These are phyloP conservation scores for Columba livia DNA, from an alignment of 2,113 vertebrate species.

Conservation along the genomic window DNA sequence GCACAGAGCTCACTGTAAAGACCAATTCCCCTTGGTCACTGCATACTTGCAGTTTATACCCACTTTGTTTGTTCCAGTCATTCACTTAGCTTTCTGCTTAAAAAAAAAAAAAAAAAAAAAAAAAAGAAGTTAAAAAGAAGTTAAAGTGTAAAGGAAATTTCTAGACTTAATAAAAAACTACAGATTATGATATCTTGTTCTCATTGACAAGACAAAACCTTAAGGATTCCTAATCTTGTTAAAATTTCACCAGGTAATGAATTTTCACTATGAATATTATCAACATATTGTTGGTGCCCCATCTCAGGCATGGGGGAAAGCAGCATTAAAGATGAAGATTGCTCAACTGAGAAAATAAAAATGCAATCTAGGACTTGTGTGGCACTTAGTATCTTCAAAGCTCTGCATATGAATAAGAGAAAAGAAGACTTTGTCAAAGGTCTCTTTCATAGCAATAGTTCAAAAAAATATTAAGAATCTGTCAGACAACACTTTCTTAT, in stretches of 20 bases:
- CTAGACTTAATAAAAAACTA: constrained; percentile 60
- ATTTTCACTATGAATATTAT: constrained; percentile 65
- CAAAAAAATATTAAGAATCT: not conserved
- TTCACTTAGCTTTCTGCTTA: constrained; percentile 77
- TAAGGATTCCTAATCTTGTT: constrained; percentile 52
- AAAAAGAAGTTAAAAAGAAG: not conserved
- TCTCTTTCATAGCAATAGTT: not conserved
- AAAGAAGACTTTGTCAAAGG: not conserved
- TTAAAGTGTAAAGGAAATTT: constrained; percentile 52
- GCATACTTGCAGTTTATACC: constrained; percentile 22
- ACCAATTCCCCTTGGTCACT: not conserved
- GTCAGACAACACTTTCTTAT: not conserved
- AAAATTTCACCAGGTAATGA: constrained; percentile 63
- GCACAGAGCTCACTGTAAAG: not conserved
- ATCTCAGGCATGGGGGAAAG: constrained; percentile 41
- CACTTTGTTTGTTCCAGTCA: constrained; percentile 8
- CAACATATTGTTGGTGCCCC: constrained; percentile 49
- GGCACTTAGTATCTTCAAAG: not conserved
- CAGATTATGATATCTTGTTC: constrained; percentile 55
- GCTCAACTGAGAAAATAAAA: not conserved
- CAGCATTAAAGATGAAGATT: not conserved
- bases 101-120: constrained; percentile 41
- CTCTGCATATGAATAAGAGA: not conserved
- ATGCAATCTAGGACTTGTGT: not conserved
- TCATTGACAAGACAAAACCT: constrained; percentile 63